Evolutionary conservation across 2,797 vertebrate species (phyloP), one percentile per base, ranked within the genome.

Genomic region (Tamandua tetradactyla): DNA sequence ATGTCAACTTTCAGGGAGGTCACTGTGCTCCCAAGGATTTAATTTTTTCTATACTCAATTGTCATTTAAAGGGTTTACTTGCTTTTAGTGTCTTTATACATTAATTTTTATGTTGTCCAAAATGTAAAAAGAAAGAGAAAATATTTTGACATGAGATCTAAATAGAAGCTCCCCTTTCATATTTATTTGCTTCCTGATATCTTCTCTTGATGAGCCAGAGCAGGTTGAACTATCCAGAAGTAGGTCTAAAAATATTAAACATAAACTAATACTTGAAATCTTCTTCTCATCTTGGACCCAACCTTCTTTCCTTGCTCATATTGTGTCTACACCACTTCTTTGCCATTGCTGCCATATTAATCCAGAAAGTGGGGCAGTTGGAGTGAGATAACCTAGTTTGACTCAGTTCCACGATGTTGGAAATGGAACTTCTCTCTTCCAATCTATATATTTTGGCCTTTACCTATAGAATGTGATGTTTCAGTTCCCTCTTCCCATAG

Each of bases 1-100:
- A 87, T 71, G 86, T 95, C 94, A 96, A 68, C 91, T 95, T 97
- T 91, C 66, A 87, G 55, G 62, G 68, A 47, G 87, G 44, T 17
- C 75, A 23, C 25, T 2, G 22, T 83, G 44, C 49, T 71, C 25
- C 40, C 2, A 30, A 91, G 27, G 57, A 57, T 81, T 94, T 95
- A 68, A 64, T 95, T 87, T 85, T 94, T 89, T 40, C 44, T 25
- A 52, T 17, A 55, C 59, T 52, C 42, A 71, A 37, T n/a, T 57
- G 27, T 35, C 79, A 49, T 93, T 95, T 94, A 61, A 85, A 95
- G 76, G 95, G 71, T 83, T 93, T 66, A 37, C 4, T 86, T 95
- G 57, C 47, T 95, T 85, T 32, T 86, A 80, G 96, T 92, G 57
- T 86, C 71, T 82, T 55, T 40, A 68, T 18, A 78, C 32, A 20